phyloP scores from a whole-genome alignment of 2,888 invertebrate genomes.

The Diarsia mendica region DNA sequence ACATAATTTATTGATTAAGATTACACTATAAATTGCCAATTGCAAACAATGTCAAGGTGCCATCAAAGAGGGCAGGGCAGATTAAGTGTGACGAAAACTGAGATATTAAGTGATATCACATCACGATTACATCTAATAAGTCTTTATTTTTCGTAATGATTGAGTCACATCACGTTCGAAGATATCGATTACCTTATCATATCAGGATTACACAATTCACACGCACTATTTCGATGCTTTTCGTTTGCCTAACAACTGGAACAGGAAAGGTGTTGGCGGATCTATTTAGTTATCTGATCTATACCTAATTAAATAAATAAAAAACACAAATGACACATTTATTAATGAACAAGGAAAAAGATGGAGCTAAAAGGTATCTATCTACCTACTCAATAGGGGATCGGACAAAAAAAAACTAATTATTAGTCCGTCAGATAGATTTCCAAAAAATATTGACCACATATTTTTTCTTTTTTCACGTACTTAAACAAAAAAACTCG shows the following conservation, averaged over 20 bases:
- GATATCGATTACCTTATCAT: conserved; percentile 10
- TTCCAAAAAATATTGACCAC: too few species aligned
- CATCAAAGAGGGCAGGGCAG: background rate
- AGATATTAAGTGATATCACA: background rate
- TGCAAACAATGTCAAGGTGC: background rate
- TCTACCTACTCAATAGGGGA: too few species aligned
- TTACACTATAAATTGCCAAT: background rate
- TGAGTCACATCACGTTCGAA: background rate
- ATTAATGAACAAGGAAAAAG: background rate
- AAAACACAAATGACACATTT: too few species aligned
- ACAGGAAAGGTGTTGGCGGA: background rate
- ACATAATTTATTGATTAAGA: background rate
- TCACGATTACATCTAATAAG: background rate
- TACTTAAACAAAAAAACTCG: too few species aligned
- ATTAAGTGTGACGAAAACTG: background rate
- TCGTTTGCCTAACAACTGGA: background rate
- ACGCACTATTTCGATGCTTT: conserved; percentile 8
- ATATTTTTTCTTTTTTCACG: too few species aligned
- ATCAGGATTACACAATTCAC: conserved; percentile 3
- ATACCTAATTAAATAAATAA: background rate
- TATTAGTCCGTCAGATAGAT: too few species aligned
- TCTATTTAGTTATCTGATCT: background rate
- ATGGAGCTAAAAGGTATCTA: background rate
- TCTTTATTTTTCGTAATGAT: conserved; percentile 4
- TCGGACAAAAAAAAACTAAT: too few species aligned